Base-by-base conservation (phyloP, 1,140 invertebrate species). In the Aplysia californica region DNA sequence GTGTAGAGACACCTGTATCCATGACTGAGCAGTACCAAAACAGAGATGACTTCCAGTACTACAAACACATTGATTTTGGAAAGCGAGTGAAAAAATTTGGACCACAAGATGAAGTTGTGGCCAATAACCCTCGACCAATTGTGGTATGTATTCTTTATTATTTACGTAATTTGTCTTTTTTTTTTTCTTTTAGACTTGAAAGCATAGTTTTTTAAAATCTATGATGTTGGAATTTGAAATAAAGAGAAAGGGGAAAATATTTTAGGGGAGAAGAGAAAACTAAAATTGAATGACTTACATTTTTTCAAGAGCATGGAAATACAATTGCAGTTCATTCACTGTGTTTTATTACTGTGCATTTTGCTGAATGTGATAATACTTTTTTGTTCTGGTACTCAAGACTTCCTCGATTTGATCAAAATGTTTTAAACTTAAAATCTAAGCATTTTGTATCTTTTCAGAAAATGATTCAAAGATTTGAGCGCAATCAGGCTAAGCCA, bases 11-110 rank as follows among this genome's bases (percentile, higher is more conserved):
- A 21, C 87, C 91, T 0, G 82, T 90, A 2, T 91, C 91, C 76
- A 91, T 95, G 78, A 92, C 90, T 10, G 94, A 95, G 84, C 86
- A 93, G 75, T 95, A 93, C 79, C 87, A 91, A 5, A 87, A 92
- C 50, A 91, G 94, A 35, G 89, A 92, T 39, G 94, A 95, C 84
- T 91, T 91, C 72, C 87, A 93, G 2, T 91, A 90, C 77, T 91
- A 91, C 81, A 89, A 91, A 85, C 88, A 90, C 72, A 84, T 88
- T 20, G 79, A 83, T 18, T 91, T 89, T 86, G 87, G 87, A 36
- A 83, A 85, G 82, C 79, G 88, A 84, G 69, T 83, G 55, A 87
- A 87, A 79, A 89, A 88, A 74, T 86, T 90, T 82, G 88, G 90
- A 67, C 89, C 90, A 18, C 82, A 87, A 70, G 84, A 84, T 55